Evolutionary conservation across 2,113 vertebrate genomes (phyloP), one percentile per base, ranked within the genome.

Genomic region (Caretta caretta): DNA sequence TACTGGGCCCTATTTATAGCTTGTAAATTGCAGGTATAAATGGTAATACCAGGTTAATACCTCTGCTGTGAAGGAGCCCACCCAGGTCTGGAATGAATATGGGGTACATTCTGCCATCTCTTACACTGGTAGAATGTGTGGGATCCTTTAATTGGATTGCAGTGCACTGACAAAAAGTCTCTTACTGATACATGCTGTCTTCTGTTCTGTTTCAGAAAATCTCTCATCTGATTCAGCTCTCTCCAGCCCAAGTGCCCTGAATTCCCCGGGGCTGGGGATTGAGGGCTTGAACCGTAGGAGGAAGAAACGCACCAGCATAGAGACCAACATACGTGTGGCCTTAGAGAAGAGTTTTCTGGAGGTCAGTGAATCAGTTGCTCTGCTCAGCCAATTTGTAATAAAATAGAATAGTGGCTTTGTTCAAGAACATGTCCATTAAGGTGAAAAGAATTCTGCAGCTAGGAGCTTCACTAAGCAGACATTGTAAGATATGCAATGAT

Each of bases 281-380:
- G 99, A 99, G 98, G 99, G 99, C 95, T 98, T 99, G 97, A 99
- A 99, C 98, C 99, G 99, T 91, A 99, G 99, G 98, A 99, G 99
- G 96, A 99, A 99, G 99, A 99, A 99, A 98, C 99, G 99, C 99
- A 99, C 99, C 98, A 99, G 99, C 99, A 99, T 99, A 97, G 99
- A 99, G 99, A 99, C 99, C 99, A 99, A 99, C 99, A 99, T 99
- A 97, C 99, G 99, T 98, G 99, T 99, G 99, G 99, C 99, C 99
- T 99, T 99, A 99, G 99, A 99, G 99, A 99, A 99, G 99, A 99
- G 99, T 99, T 99, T 99, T 98, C 98, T 99, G 99, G 99, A 99
- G 99, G 99, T 99, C 90, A 97, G 99, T 98, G 92, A 6, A 65
- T 31, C 82, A 86, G 9, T 75, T 86, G 35, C 48, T 90, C 72